phyloP scores from a whole-genome alignment of 1,140 invertebrate species.

The Formica exsecta region DNA sequence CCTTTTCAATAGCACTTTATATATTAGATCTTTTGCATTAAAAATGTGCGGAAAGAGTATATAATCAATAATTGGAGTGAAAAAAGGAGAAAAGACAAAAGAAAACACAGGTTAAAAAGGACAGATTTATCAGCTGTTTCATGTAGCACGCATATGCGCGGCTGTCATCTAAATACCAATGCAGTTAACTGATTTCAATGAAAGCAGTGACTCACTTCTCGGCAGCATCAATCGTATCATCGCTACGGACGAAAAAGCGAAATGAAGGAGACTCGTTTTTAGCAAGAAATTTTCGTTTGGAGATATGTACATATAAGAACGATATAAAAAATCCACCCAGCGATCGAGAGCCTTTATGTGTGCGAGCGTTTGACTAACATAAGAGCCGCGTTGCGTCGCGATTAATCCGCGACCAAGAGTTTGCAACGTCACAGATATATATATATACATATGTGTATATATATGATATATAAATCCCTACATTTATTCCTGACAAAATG shows the following conservation, averaged over 20 bases:
- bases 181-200: background rate
- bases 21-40: background rate
- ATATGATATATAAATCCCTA: background rate
- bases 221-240: background rate
- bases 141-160: slow-evolving; percentile 5
- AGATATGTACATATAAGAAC: background rate
- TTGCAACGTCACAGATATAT: slow-evolving; percentile 8
- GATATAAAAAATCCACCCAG: background rate
- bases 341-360: background rate
- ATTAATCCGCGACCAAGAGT: slow-evolving; percentile 31
- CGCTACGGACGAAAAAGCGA: background rate
- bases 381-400: slow-evolving; percentile 26
- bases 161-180: slow-evolving; percentile 42
- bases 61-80: slow-evolving; percentile 9
- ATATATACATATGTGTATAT: slow-evolving; percentile 4
- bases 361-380: slow-evolving; percentile 24
- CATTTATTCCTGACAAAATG: background rate
- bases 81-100: background rate
- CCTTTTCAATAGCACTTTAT: background rate
- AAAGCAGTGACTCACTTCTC: slow-evolving; percentile 24
- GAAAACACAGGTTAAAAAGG: background rate
- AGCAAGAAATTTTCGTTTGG: slow-evolving; percentile 24
- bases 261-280: background rate
- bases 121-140: slow-evolving; percentile 45
- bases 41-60: background rate